phyloP scores from a whole-genome alignment of 1,140 invertebrate species.

The Eriosoma lanigerum region DNA sequence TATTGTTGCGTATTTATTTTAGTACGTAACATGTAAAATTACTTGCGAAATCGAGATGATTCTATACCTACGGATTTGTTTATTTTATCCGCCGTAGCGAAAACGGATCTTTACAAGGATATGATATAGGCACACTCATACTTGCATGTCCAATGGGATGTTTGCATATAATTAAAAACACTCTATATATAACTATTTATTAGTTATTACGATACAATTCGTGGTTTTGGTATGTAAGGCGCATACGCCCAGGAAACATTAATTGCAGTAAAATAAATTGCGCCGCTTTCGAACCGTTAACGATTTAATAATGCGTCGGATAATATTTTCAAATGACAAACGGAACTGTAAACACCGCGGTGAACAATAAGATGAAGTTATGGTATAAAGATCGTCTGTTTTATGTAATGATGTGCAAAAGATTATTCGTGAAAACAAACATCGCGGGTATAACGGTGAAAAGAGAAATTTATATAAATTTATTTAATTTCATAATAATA shows the following conservation, averaged over 20 bases:
- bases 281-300: not conserved
- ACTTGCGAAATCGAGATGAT: not conserved
- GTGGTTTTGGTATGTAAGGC: not conserved
- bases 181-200: too few relatives aligned
- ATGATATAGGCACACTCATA: too few relatives aligned
- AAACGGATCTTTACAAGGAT: slow-evolving; percentile 22
- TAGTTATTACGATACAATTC: slow-evolving; percentile 5
- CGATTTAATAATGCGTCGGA: not conserved
- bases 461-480: too few relatives aligned
- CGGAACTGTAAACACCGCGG: not conserved
- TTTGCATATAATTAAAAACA: not conserved
- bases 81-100: not conserved
- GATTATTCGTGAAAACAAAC: too few relatives aligned
- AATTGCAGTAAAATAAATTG: not conserved
- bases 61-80: not conserved
- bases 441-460: too few relatives aligned
- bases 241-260: not conserved
- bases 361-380: not conserved
- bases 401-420: too few relatives aligned
- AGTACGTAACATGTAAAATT: too few relatives aligned
- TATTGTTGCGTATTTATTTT: too few relatives aligned
- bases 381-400: too few relatives aligned
- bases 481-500: too few relatives aligned
- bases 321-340: slow-evolving; percentile 11
- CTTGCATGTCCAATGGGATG: not conserved